Percentiles rank a stretch among this genome's conserved stretches.
These are phyloP conservation scores for Dasypolia templi DNA, from an alignment of 2,888 invertebrate genomes.

Conservation along the genomic window DNA sequence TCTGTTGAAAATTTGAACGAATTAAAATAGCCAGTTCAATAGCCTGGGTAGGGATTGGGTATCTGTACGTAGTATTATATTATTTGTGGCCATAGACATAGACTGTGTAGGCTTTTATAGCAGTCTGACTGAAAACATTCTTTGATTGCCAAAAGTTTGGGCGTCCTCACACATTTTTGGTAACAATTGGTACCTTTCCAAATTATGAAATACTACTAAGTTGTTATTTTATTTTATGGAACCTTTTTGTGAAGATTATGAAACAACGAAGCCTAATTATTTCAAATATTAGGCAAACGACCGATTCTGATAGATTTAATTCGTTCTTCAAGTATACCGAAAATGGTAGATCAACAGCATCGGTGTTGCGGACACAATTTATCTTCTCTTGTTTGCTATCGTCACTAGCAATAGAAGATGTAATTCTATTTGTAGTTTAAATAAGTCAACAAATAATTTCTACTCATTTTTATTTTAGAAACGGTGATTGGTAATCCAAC, in stretches of 20 bases:
- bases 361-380: not conserved
- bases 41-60: too few species aligned
- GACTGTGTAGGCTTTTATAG: conserved; percentile 19
- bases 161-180: conserved; percentile 46
- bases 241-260: conserved; percentile 32
- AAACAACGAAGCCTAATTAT: conserved; percentile 26
- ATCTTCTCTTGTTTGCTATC: not conserved
- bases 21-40: too few species aligned
- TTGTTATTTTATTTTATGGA: conserved; percentile 52
- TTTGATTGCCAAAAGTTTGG: conserved; percentile 54
- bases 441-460: too few species aligned
- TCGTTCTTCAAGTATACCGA: not conserved
- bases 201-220: conserved; percentile 55
- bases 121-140: conserved; percentile 43
- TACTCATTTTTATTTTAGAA: not conserved
- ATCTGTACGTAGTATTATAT: too few species aligned
- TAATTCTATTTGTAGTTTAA: too few species aligned
- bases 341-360: not conserved
- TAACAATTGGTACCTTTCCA: conserved; percentile 60
- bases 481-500: not conserved
- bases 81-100: too few species aligned
- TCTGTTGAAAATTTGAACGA: too few species aligned
- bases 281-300: conserved; percentile 3
- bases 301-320: conserved; percentile 2
- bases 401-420: not conserved